phyloP scores from a whole-genome alignment of 1,140 invertebrate genomes.

The Cydia splendana region DNA sequence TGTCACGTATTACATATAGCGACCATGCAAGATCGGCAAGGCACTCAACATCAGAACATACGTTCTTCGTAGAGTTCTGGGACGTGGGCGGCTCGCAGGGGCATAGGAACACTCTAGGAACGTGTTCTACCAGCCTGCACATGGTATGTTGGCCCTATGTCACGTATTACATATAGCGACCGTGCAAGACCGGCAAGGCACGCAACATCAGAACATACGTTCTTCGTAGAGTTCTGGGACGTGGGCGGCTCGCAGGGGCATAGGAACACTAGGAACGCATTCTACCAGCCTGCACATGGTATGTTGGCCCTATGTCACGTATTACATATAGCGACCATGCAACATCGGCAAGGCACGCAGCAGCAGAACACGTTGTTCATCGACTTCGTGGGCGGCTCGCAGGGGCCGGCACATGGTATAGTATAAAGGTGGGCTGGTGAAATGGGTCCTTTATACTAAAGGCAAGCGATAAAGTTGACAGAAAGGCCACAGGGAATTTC shows the following conservation, averaged over 20 bases:
- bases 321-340: conserved; percentile 78
- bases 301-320: conserved; percentile 37
- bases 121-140: conserved; percentile 95
- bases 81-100: conserved; percentile 96
- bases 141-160: conserved; percentile 83
- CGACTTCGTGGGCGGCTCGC: no score
- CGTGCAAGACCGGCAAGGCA: conserved; percentile 97
- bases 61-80: conserved; percentile 97
- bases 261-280: conserved; percentile 93
- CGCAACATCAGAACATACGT: conserved; percentile 88
- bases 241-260: conserved; percentile 96
- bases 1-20: no score
- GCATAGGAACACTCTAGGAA: conserved; percentile 93
- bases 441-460: no score
- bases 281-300: conserved; percentile 97
- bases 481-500: no score
- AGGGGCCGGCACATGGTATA: no score
- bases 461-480: no score
- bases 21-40: conserved; percentile 94
- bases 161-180: no score
- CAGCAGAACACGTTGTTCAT: conserved; percentile 46
- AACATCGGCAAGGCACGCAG: conserved; percentile 76
- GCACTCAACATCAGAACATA: conserved; percentile 93
- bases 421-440: no score
- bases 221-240: no score